phyloP scores from a whole-genome alignment of 2,888 invertebrate species.

The Periphyllus acericola region DNA sequence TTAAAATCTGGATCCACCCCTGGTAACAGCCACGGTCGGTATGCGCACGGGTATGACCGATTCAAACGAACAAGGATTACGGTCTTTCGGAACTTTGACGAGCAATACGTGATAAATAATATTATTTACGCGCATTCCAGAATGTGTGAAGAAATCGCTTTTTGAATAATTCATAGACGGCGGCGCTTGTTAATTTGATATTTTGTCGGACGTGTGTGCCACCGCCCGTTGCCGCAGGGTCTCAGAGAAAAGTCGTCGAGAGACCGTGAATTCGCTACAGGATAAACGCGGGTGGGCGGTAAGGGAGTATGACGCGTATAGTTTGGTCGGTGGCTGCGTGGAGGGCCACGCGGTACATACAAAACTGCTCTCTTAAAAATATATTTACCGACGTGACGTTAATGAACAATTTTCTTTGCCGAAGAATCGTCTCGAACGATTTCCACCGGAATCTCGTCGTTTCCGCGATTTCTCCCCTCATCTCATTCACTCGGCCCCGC shows the following conservation, averaged over 20 bases:
- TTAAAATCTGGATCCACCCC: too few species aligned
- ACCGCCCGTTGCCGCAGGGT: background rate
- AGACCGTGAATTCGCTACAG: background rate
- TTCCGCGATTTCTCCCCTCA: background rate
- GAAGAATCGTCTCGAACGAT: conserved; percentile 46
- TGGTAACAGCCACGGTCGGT: too few species aligned
- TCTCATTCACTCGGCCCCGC: too few species aligned
- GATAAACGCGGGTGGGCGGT: background rate
- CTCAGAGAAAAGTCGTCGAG: conserved; percentile 23
- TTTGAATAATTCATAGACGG: conserved; percentile 59
- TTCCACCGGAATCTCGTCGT: background rate
- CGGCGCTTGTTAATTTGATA: conserved; percentile 38
- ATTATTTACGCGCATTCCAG: background rate
- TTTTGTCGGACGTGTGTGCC: background rate
- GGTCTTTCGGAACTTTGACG: background rate
- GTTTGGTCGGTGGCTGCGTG: too few species aligned
- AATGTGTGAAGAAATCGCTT: conserved; percentile 38
- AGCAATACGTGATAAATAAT: too few species aligned
- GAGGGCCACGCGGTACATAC: too few species aligned
- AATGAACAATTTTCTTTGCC: conserved; percentile 56
- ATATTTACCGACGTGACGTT: conserved; percentile 57
- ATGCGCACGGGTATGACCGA: too few species aligned
- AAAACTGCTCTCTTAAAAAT: conserved; percentile 28
- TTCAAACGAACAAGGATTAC: background rate
- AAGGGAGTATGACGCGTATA: background rate